Base-by-base conservation (phyloP, 1,140 invertebrate genomes). In the Whitmania pigra region DNA sequence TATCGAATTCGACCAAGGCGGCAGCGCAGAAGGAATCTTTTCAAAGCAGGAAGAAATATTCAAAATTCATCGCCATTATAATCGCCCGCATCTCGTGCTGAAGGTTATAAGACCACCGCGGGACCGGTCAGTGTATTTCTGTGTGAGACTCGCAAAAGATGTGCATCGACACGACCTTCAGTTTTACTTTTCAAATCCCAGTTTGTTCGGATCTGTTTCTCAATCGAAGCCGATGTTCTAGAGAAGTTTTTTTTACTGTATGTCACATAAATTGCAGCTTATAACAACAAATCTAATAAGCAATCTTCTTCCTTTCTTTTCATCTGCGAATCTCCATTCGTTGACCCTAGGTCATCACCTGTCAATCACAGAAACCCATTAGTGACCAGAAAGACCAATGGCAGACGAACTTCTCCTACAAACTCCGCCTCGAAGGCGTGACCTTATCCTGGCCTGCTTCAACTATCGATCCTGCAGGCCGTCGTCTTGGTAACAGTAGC, bases 261-360 rank as follows among this genome's bases (percentile, higher is more conserved):
- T 13, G 15, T 49, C 43, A 49, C 43, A 49, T 49, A 49, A 49
- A 49, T 49, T 49, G 43, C 43, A 49, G 43, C 43, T 49, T 49
- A 49, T 49, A 49, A 49, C 43, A 49, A 49, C 43, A 49, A 49
- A 63, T 63, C 57, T 63, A 63, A 63, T 63, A 63, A 63, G 57
- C 57, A 63, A 63, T 63, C 57, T 63, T 31, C 57, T 63, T 63
- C 43, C 57, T 63, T 63, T 63, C 57, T 63, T 63, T 63, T 63
- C 57, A 63, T 63, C 57, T 63, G 57, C 57, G 57, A 63, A 63
- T 63, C 57, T 63, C 57, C 57, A 63, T 63, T 63, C 57, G 57
- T 63, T 63, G 57, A 63, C 57, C 57, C 29, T 22, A 63, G 57
- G 57, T 63, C 57, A 31, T 22, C 57, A 63, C 29, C 57, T 63